Percentiles rank a stretch among this genome's conserved stretches.
phyloP scores from a whole-genome alignment of 2,113 vertebrate genomes.

The Oxyruncus cristatus region DNA sequence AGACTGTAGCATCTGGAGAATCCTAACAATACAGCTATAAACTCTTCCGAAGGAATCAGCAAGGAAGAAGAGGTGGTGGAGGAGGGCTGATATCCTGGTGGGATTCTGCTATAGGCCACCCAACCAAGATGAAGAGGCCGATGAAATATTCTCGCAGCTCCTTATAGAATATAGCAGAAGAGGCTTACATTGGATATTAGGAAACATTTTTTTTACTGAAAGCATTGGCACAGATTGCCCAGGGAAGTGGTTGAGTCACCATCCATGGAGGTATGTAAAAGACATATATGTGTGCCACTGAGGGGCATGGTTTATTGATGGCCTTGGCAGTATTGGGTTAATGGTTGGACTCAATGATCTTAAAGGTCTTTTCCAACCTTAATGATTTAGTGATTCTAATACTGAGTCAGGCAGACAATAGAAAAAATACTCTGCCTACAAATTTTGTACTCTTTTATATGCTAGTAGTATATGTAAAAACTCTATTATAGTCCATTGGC shows the following conservation, averaged over 20 bases:
- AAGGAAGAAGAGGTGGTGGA: background rate
- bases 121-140: background rate
- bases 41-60: background rate
- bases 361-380: background rate
- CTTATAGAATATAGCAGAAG: background rate
- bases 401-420: background rate
- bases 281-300: background rate
- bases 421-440: background rate
- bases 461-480: background rate
- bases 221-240: background rate
- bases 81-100: background rate
- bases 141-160: background rate
- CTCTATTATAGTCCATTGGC: background rate
- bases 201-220: background rate
- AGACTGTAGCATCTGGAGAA: background rate
- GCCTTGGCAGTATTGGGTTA: background rate
- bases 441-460: background rate
- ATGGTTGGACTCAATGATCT: background rate
- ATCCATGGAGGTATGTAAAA: background rate
- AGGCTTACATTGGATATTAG: background rate
- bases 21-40: background rate
- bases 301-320: background rate
- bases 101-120: background rate
- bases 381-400: background rate
- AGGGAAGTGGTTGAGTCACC: background rate